Evolutionary conservation across 2,888 invertebrate genomes (phyloP).

Genomic region (Calliopum simillimum): DNA sequence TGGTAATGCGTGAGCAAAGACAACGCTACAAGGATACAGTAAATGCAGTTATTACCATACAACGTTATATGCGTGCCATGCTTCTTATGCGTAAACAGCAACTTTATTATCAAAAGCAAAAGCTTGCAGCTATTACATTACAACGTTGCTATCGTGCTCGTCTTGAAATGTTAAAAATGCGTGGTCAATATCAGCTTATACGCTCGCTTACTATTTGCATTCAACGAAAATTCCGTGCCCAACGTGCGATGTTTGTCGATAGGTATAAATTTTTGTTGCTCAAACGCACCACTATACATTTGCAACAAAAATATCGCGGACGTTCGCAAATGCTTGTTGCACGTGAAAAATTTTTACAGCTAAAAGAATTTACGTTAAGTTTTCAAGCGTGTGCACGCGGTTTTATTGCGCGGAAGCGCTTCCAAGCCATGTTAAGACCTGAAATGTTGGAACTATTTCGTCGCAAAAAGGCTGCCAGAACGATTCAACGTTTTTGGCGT

Average conservation of each 20-base stretch:
- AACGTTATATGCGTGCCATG: slow-evolving; percentile 66
- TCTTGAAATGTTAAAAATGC: slow-evolving; percentile 50
- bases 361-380: slow-evolving; percentile 43
- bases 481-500: slow-evolving; percentile 75
- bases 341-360: slow-evolving; percentile 52
- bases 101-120: slow-evolving; percentile 51
- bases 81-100: slow-evolving; percentile 54
- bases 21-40: slow-evolving; percentile 43
- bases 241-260: slow-evolving; percentile 49
- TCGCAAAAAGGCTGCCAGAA: slow-evolving; percentile 70
- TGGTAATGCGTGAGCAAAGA: slow-evolving; percentile 53
- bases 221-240: slow-evolving; percentile 60
- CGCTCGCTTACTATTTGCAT: slow-evolving; percentile 56
- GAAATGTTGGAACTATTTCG: slow-evolving; percentile 67
- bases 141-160: slow-evolving; percentile 60
- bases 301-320: slow-evolving; percentile 67
- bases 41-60: slow-evolving; percentile 60
- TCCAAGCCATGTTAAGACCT: slow-evolving; percentile 68
- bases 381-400: slow-evolving; percentile 68
- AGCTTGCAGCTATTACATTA: slow-evolving; percentile 49
- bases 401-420: slow-evolving; percentile 68
- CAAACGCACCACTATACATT: slow-evolving; percentile 49
- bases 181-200: slow-evolving; percentile 56
- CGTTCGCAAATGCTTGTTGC: slow-evolving; percentile 64
- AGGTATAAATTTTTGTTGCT: slow-evolving; percentile 51